These are phyloP conservation scores for Grallaria varia DNA, from an alignment of 2,113 vertebrate genomes.

Conservation along the genomic window DNA sequence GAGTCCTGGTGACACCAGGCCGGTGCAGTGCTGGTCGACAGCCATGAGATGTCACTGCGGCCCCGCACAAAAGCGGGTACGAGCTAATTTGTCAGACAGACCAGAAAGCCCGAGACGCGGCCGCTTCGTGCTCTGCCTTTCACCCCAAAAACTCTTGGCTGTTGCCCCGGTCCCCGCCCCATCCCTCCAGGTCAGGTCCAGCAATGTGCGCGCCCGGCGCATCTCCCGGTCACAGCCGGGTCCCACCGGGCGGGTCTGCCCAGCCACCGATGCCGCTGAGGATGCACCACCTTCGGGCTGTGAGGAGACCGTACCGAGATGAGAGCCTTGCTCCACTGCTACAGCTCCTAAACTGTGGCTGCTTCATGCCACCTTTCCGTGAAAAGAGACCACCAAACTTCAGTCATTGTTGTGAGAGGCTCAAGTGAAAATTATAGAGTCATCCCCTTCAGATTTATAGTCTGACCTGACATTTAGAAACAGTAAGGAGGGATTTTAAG, in stretches of 20 bases:
- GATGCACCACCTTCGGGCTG: fast-evolving
- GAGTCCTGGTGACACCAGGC: fast-evolving
- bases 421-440: background rate
- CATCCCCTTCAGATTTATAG: background rate
- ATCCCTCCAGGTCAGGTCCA: fast-evolving
- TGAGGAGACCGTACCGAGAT: fast-evolving
- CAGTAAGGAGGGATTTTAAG: background rate
- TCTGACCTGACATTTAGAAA: background rate
- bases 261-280: fast-evolving
- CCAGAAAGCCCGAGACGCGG: fast-evolving
- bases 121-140: fast-evolving
- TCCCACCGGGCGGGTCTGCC: fast-evolving
- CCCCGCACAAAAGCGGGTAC: background rate
- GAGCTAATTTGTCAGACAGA: background rate
- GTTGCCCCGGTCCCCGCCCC: background rate
- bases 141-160: fast-evolving
- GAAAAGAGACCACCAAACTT: background rate
- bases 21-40: background rate
- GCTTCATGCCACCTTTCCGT: fast-evolving
- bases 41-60: conserved; percentile 30
- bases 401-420: background rate
- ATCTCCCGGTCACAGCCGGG: fast-evolving
- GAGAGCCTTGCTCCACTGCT: fast-evolving
- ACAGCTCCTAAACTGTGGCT: background rate
- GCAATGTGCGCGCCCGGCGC: fast-evolving